Evolutionary conservation across 1,140 invertebrate genomes (phyloP), one percentile per base, ranked within the genome.

Genomic region (Drosophila trapezifrons): DNA sequence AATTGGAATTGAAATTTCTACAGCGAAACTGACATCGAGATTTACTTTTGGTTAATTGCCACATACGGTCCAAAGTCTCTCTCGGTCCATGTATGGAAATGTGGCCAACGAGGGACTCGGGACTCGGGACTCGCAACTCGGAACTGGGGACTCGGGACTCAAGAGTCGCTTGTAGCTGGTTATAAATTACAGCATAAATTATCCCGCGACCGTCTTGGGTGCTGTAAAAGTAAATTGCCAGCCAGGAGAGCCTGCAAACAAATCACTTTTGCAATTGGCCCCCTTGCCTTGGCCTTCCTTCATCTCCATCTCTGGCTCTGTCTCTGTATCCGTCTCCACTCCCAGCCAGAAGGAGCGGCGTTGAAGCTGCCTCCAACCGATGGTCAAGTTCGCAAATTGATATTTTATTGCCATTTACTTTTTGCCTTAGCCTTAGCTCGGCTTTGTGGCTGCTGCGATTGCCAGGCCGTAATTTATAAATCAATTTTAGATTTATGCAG

Each of bases 401-500:
- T 78, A 77, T 78, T 78, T 78, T 78, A 78, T 78, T 78, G 74
- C 74, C 64, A 78, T 77, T 77, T 78, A 77, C 65, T 71, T 77
- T 57, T 49, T 69, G 49, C 20, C 22, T 27, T 38, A 27, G 49
- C 20, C 29, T 27, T 62, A 57, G 51, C 22, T 35, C 32, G 55
- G 43, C 45, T 49, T 49, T 42, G 10, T 71, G 38, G 55, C 27
- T 45, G 37, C 18, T 74, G 43, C 25, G 27, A 32, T 17, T 42
- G 46, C 38, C 64, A 56, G 37, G 25, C 64, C 35, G 76, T 51
- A 77, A 77, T 77, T 77, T 77, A 77, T 77, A 71, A 78, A 78
- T 77, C 74, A 76, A 76, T 76, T 76, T 57, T 35, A 40, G 49
- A 71, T 71, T 71, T 71, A 71, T 71, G 65, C 42, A 12, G 42